Percentiles rank a stretch among this genome's conserved stretches.
These are phyloP conservation scores for Tipula lateralis DNA, from an alignment of 2,888 invertebrate species.

Conservation along the genomic window DNA sequence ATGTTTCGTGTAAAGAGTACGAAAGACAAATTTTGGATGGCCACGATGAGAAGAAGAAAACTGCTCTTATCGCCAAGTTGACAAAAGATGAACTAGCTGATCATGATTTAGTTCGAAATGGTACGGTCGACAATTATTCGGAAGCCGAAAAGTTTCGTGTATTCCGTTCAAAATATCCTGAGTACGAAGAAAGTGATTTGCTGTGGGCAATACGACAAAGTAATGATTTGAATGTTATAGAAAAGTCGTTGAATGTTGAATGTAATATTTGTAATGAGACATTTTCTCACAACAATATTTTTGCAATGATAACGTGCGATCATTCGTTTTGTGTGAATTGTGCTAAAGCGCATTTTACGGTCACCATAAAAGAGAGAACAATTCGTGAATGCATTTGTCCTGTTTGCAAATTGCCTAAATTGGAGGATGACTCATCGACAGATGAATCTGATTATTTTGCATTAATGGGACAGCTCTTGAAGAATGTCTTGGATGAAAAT, in stretches of 20 bases:
- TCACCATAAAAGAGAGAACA: neutral
- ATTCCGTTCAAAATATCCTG: neutral
- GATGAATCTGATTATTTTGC: neutral
- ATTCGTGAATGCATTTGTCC: neutral
- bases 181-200: neutral
- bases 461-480: neutral
- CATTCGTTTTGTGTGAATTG: neutral
- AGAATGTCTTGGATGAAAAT: neutral
- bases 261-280: neutral
- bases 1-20: neutral
- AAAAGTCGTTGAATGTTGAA: neutral
- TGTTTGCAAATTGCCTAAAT: neutral
- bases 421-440: neutral
- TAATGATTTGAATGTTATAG: neutral
- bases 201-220: neutral
- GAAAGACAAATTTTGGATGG: neutral
- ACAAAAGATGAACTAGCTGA: neutral
- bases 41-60: neutral
- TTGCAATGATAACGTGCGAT: neutral
- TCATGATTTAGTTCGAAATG: neutral
- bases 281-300: neutral
- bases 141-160: neutral
- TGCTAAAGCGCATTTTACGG: neutral
- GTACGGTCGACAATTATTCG: neutral
- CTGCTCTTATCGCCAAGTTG: neutral